phyloP scores from a whole-genome alignment of 2,888 invertebrate species.

The Diarsia dahlii region DNA sequence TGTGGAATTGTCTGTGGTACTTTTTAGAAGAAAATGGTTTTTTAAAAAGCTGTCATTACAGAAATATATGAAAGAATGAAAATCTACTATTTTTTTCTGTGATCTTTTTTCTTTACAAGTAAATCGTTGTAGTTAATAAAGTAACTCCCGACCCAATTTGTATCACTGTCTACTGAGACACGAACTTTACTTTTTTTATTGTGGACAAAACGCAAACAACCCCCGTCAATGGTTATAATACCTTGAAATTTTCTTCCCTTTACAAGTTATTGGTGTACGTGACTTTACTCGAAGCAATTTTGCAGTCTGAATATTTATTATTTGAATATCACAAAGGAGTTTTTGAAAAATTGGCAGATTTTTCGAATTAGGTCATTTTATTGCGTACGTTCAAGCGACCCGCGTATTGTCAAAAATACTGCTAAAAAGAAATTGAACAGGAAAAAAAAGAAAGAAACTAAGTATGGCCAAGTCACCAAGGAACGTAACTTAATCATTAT shows the following conservation, averaged over 20 bases:
- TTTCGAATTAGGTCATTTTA: neutral
- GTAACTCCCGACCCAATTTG: no score
- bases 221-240: conserved; percentile 1
- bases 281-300: conserved; percentile 9
- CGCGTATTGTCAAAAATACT: neutral
- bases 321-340: conserved; percentile 9
- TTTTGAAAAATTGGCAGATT: neutral
- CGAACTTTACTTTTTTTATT: conserved; percentile 1
- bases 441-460: neutral
- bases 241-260: neutral
- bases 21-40: no score
- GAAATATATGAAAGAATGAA: no score
- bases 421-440: neutral
- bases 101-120: no score
- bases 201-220: neutral
- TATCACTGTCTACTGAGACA: conserved; percentile 5
- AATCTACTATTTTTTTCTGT: no score
- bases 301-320: conserved; percentile 2
- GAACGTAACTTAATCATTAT: neutral
- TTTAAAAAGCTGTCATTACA: no score
- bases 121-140: no score
- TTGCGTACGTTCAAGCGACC: neutral
- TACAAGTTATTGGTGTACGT: conserved; percentile 23
- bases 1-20: no score
- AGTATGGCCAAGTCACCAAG: neutral